Conservation (phyloP, 2,113 vertebrate species). For the Pluvianellus socialis region DNA sequence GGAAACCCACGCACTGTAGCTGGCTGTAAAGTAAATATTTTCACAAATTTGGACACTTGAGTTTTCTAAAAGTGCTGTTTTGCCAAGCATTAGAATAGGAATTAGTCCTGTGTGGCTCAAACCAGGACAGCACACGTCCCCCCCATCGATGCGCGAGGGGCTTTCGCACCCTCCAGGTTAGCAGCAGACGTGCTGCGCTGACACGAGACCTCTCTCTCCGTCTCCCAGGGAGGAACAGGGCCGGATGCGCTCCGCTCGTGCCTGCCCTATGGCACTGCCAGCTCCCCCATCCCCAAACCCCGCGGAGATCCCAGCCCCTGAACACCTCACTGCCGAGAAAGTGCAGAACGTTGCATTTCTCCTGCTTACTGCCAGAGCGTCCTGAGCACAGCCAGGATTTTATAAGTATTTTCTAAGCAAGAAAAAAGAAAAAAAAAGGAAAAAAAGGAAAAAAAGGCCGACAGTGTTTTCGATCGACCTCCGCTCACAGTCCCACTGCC, state of each 20-base stretch:
- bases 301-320: background rate
- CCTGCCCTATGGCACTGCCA: background rate
- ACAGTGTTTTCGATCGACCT: background rate
- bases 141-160: accelerated
- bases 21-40: background rate
- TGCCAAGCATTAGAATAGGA: background rate
- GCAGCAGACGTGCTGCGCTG: accelerated
- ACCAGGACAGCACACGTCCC: background rate
- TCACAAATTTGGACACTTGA: background rate
- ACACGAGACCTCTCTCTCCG: background rate
- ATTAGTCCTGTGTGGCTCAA: background rate
- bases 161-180: background rate
- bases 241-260: accelerated
- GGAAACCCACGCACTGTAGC: background rate
- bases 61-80: background rate
- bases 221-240: background rate
- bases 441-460: no score
- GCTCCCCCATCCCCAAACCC: background rate
- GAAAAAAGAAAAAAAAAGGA: background rate
- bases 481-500: accelerated
- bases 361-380: background rate
- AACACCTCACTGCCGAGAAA: background rate
- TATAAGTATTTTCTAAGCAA: background rate
- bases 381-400: background rate
- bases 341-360: background rate